These are phyloP conservation scores for Telmatochromis sp. DNA, from an alignment of 2,113 vertebrate species.

Conservation along the genomic window DNA sequence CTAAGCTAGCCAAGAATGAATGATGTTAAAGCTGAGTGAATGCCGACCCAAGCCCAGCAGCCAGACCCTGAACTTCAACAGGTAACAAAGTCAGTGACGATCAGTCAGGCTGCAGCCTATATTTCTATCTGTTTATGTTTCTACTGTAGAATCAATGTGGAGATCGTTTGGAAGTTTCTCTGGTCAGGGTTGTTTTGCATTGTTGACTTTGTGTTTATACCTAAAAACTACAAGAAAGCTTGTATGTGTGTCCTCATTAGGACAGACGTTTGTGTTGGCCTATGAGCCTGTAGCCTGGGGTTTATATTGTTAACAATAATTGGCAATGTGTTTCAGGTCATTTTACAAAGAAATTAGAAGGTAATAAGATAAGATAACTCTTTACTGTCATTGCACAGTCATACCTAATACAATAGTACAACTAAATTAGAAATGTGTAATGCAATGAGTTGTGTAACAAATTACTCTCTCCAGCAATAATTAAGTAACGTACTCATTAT, in stretches of 20 bases:
- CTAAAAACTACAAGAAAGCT: not conserved
- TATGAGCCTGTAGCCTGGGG: not conserved
- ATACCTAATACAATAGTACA: not conserved
- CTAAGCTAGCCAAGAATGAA: not conserved
- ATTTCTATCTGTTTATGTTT: not conserved
- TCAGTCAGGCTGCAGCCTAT: not conserved
- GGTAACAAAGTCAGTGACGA: not conserved
- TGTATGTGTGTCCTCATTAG: not conserved
- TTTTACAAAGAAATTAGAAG: not conserved
- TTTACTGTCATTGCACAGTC: not conserved
- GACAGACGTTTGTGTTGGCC: not conserved
- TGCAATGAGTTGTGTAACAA: not conserved
- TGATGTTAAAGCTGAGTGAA: not conserved
- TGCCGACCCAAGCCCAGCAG: not conserved
- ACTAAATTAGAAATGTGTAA: not conserved
- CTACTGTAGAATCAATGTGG: not conserved
- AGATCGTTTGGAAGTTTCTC: not conserved
- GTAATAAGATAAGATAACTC: not conserved
- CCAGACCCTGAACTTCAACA: not conserved
- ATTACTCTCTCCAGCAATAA: not conserved
- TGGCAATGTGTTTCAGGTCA: not conserved
- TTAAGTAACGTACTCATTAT: not conserved
- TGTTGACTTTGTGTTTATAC: not conserved
- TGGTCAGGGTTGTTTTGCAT: not conserved
- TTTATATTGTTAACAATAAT: not conserved